A percentile compares a stretch with the other conserved stretches of the same genome.
Conservation (phyloP, 2,113 vertebrate species). For the Mungos mungo region DNA sequence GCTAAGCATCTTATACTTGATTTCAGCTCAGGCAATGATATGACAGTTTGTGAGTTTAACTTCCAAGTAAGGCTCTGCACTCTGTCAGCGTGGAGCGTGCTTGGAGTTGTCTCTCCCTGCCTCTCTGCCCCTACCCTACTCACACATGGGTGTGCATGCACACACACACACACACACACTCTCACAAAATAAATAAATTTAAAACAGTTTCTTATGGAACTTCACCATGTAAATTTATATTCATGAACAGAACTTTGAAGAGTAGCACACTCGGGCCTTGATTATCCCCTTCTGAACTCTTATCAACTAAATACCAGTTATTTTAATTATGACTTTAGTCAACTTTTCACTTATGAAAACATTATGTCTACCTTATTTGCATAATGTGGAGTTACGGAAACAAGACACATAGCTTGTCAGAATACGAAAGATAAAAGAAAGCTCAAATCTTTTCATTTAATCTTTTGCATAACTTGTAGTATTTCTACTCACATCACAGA, state of each 20-base stretch:
- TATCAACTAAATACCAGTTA: slow-evolving; percentile 15
- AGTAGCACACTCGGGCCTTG: not conserved
- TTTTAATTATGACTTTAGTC: slow-evolving; percentile 29
- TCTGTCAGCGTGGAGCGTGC: no score
- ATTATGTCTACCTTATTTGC: not conserved
- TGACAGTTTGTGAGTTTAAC: no score
- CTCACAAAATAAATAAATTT: no score
- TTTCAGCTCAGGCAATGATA: no score
- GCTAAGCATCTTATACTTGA: no score
- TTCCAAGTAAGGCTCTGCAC: no score
- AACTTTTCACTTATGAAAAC: slow-evolving; percentile 16
- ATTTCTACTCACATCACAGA: not conserved
- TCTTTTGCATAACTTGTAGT: not conserved
- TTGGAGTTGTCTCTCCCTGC: no score
- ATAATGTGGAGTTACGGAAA: not conserved
- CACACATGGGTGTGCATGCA: rapidly evolving
- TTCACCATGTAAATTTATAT: not conserved
- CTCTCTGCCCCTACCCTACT: no score
- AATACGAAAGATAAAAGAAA: not conserved
- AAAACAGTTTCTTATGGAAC: not conserved
- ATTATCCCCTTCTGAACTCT: not conserved
- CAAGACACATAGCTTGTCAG: not conserved
- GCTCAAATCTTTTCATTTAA: not conserved
- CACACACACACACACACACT: no score
- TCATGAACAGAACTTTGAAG: not conserved